These are phyloP conservation scores for Darevskia nairensis DNA, from an alignment of 2,797 vertebrate species.

Conservation along the genomic window DNA sequence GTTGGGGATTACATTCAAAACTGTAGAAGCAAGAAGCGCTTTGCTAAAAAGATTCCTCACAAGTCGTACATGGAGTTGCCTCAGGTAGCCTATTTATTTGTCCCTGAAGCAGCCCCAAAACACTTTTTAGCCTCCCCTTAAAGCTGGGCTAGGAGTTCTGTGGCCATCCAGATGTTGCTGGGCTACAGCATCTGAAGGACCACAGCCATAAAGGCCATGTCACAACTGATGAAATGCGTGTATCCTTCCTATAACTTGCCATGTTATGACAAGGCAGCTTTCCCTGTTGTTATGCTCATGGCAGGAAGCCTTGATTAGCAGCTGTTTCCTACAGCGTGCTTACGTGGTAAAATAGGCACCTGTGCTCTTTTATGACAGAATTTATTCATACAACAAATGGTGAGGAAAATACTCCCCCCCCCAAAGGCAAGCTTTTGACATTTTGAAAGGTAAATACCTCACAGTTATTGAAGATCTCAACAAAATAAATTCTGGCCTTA, in stretches of 20 bases:
- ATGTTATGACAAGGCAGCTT: neutral
- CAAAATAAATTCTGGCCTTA: neutral
- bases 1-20: neutral
- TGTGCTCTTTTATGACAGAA: neutral
- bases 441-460: neutral
- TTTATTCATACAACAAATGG: neutral
- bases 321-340: neutral
- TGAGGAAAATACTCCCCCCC: neutral
- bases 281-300: neutral
- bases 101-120: neutral
- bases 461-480: neutral
- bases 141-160: too few relatives aligned
- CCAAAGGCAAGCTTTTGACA: too few relatives aligned
- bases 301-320: neutral
- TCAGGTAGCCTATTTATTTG: neutral
- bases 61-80: neutral
- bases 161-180: too few relatives aligned
- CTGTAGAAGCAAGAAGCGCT: neutral
- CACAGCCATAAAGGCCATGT: neutral
- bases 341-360: neutral
- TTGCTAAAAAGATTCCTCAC: neutral
- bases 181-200: too few relatives aligned
- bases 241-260: neutral
- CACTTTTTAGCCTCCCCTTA: neutral
- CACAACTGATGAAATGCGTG: neutral